Percentiles rank a stretch among this genome's conserved stretches.
Evolutionary conservation across 2,888 invertebrate genomes (phyloP).

Genomic region (Dyspetes luteomarginatus): DNA sequence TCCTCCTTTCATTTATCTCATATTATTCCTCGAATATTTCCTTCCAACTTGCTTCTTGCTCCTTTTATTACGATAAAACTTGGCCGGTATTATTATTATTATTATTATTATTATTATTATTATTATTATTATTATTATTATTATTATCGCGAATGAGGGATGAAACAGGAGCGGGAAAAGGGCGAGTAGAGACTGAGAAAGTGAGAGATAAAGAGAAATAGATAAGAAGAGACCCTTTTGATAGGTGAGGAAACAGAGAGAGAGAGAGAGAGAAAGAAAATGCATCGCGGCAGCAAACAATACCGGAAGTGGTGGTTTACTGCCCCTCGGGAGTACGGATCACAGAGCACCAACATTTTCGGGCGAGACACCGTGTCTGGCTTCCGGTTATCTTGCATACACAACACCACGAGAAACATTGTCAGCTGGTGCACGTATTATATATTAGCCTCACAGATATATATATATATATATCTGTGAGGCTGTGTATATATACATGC

Average conservation of each 20-base stretch:
- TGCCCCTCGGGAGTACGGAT: conserved; percentile 62
- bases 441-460: no score
- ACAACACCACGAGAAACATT: conserved; percentile 46
- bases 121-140: conserved; percentile 56
- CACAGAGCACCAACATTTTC: conserved; percentile 59
- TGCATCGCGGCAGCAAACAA: conserved; percentile 54
- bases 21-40: not conserved
- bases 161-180: not conserved
- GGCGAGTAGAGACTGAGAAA: not conserved
- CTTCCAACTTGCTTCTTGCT: not conserved
- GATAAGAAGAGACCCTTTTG: conserved; percentile 46
- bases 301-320: conserved; percentile 65
- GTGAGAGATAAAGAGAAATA: not conserved
- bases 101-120: conserved; percentile 55
- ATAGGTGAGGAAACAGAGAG: conserved; percentile 30
- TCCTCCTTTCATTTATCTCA: conserved; percentile 38
- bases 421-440: conserved; percentile 52
- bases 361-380: conserved; percentile 57
- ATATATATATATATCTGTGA: not conserved
- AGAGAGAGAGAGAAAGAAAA: no score
- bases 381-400: conserved; percentile 63
- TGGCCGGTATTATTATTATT: conserved; percentile 48
- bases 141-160: conserved; percentile 54
- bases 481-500: not conserved
- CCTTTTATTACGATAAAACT: conserved; percentile 43